Percentiles rank a stretch among this genome's conserved stretches.
Evolutionary conservation across 2,797 vertebrate genomes (phyloP).

Genomic region (Aeoliscus strigatus): DNA sequence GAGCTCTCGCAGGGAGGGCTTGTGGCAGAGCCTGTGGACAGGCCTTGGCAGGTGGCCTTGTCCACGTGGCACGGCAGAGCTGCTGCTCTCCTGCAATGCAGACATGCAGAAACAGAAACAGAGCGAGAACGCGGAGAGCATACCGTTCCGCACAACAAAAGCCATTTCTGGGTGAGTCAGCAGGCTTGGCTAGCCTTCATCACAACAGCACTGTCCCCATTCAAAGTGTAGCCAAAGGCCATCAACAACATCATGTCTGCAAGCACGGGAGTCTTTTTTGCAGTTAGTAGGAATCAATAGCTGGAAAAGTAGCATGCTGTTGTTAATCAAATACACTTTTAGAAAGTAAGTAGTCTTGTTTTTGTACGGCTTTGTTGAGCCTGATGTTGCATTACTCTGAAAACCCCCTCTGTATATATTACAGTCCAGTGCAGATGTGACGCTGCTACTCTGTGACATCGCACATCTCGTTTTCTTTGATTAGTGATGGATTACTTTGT

Average conservation of each 20-base stretch:
- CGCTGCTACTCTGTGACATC: too few relatives aligned
- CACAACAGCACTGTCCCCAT: slow-evolving; percentile 23
- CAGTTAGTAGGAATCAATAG: slow-evolving; percentile 12
- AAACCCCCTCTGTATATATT: too few relatives aligned
- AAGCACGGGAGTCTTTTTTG: too few relatives aligned
- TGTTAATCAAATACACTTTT: too few relatives aligned
- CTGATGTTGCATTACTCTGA: too few relatives aligned
- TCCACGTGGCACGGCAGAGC: slow-evolving; percentile 75
- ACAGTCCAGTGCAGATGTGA: too few relatives aligned
- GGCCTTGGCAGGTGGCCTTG: slow-evolving; percentile 69
- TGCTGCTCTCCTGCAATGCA: slow-evolving; percentile 47
- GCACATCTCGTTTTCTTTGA: too few relatives aligned
- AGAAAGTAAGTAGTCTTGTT: too few relatives aligned
- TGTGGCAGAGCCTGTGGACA: slow-evolving; percentile 62
- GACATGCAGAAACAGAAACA: slow-evolving; percentile 30
- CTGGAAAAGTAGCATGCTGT: too few relatives aligned
- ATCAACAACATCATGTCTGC: too few relatives aligned
- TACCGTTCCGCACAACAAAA: slow-evolving; percentile 34
- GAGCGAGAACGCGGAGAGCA: slow-evolving; percentile 17
- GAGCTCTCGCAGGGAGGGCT: slow-evolving; percentile 52
- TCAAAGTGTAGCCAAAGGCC: slow-evolving; percentile 12
- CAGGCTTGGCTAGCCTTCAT: slow-evolving; percentile 37
- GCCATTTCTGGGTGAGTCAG: slow-evolving; percentile 45
- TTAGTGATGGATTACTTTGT: too few relatives aligned
- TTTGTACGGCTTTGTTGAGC: too few relatives aligned